These are phyloP conservation scores for Fulica atra DNA, from an alignment of 2,113 vertebrate genomes.

Conservation along the genomic window DNA sequence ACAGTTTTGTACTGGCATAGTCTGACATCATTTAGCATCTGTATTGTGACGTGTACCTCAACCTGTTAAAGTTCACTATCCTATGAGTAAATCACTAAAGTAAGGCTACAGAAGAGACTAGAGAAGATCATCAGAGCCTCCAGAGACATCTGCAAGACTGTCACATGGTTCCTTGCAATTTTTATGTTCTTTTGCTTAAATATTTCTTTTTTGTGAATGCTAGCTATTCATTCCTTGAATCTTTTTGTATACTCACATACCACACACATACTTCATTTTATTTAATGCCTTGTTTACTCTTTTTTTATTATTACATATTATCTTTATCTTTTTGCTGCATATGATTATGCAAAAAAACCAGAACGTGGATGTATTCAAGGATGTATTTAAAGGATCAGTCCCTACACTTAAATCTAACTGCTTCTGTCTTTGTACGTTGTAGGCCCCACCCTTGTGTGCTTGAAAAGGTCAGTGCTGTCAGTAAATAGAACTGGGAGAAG, in stretches of 20 bases:
- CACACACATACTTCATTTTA: background rate
- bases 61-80: background rate
- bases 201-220: background rate
- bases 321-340: background rate
- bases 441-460: background rate
- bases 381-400: background rate
- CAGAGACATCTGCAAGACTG: background rate
- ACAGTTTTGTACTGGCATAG: background rate
- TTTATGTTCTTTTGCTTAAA: background rate
- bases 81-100: background rate
- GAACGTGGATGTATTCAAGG: background rate
- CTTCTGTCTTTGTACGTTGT: background rate
- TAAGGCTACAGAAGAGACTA: background rate
- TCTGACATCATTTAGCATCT: background rate
- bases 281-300: background rate
- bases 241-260: background rate
- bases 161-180: background rate
- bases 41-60: background rate
- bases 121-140: background rate
- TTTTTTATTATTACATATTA: background rate
- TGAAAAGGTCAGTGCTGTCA: conserved; percentile 11
- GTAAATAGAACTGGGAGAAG: background rate
- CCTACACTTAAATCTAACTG: background rate
- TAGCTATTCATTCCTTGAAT: background rate
- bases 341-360: background rate